Conservation (phyloP, 2,888 invertebrate species). For the Aproaerema taeniolella region DNA sequence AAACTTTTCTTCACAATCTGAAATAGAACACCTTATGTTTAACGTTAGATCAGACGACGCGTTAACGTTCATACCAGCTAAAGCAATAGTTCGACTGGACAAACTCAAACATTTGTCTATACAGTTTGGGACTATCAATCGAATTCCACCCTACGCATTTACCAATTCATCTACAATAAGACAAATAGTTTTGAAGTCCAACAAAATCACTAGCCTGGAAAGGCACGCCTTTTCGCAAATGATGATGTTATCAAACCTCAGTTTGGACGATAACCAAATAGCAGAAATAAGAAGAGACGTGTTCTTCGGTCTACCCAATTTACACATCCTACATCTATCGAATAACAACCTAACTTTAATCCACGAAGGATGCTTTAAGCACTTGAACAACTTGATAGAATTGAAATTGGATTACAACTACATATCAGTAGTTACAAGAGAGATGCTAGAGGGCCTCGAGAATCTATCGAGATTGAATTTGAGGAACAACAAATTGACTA, state of each 20-base stretch:
- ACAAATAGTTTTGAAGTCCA: constrained; percentile 82
- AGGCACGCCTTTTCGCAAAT: constrained; percentile 85
- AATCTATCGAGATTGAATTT: constrained; percentile 84
- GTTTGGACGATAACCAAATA: constrained; percentile 86
- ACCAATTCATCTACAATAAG: constrained; percentile 84
- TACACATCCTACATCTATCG: constrained; percentile 86
- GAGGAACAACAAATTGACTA: constrained; percentile 84
- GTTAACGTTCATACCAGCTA: constrained; percentile 83
- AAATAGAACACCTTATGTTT: constrained; percentile 82
- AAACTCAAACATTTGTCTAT: constrained; percentile 83
- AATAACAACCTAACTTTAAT: constrained; percentile 90
- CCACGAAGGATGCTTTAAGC: constrained; percentile 90
- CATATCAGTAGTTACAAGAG: constrained; percentile 85
- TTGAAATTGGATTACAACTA: constrained; percentile 87
- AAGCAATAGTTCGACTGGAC: constrained; percentile 81
- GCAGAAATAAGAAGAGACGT: constrained; percentile 84
- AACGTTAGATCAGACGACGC: constrained; percentile 83
- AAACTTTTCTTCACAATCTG: constrained; percentile 83
- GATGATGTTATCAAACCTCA: constrained; percentile 81
- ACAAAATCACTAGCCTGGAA: constrained; percentile 81
- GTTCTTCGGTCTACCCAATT: constrained; percentile 83
- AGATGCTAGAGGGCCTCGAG: constrained; percentile 85
- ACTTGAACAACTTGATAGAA: constrained; percentile 84
- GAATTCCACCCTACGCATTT: constrained; percentile 85
- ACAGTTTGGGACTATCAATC: constrained; percentile 84